Evolutionary conservation across 2,888 invertebrate species (phyloP).

Genomic region (Plemyria rubiginata): DNA sequence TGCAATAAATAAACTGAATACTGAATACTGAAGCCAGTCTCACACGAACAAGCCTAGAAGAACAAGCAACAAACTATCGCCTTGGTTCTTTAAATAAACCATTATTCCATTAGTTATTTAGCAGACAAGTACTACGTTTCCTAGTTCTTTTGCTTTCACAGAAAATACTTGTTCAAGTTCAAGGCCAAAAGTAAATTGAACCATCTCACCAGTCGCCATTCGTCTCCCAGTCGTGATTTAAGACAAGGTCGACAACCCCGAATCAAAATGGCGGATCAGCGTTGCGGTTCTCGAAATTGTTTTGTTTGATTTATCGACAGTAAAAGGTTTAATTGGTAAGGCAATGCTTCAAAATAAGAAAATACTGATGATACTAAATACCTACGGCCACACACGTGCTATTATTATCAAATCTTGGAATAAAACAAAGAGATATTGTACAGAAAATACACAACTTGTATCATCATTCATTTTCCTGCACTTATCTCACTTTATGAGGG

Average conservation of each 20-base stretch:
- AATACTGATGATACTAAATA: slow-evolving; percentile 5
- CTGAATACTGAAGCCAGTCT: too few relatives aligned
- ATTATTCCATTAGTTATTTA: too few relatives aligned
- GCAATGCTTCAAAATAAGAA: slow-evolving; percentile 8
- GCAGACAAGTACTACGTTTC: too few relatives aligned
- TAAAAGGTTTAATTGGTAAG: slow-evolving; percentile 20
- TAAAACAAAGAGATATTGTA: too few relatives aligned
- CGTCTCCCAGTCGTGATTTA: slow-evolving; percentile 38
- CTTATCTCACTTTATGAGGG: too few relatives aligned
- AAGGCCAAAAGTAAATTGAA: slow-evolving; percentile 34
- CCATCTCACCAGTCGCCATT: slow-evolving; percentile 33
- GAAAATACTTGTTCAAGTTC: slow-evolving; percentile 4
- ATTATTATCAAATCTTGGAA: too few relatives aligned
- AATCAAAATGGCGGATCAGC: slow-evolving; percentile 41
- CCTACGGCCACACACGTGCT: background rate
- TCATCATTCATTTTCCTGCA: too few relatives aligned
- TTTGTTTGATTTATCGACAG: slow-evolving; percentile 27
- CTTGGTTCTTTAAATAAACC: too few relatives aligned
- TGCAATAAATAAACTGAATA: too few relatives aligned
- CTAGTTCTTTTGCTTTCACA: background rate
- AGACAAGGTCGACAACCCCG: slow-evolving; percentile 32
- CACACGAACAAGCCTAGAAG: too few relatives aligned
- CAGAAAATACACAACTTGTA: too few relatives aligned
- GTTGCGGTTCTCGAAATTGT: slow-evolving; percentile 34
- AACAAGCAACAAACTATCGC: too few relatives aligned